These are phyloP conservation scores for Dasyurus viverrinus DNA, from an alignment of 2,113 vertebrate species.

Conservation along the genomic window DNA sequence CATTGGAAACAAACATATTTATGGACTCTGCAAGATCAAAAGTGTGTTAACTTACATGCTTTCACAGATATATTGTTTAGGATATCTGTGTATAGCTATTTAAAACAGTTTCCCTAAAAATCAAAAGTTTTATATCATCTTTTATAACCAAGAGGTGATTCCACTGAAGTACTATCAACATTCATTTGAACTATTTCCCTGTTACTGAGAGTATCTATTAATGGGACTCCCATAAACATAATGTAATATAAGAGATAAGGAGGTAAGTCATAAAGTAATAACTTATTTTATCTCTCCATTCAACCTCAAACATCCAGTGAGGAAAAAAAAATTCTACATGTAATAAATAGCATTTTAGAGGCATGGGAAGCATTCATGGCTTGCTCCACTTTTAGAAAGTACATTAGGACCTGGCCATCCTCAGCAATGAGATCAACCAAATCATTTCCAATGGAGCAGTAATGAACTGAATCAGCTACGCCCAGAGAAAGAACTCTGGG, in stretches of 20 bases:
- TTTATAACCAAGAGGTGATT: background rate
- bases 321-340: background rate
- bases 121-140: background rate
- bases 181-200: background rate
- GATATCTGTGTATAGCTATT: conserved; percentile 6
- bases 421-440: no score
- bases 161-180: background rate
- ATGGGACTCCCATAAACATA: background rate
- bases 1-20: background rate
- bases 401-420: no score
- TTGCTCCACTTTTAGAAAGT: background rate
- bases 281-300: conserved; percentile 2
- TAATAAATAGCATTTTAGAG: background rate
- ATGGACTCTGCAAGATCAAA: conserved; percentile 40
- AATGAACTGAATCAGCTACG: no score
- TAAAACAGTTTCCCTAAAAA: conserved; percentile 20
- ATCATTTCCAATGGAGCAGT: no score
- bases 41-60: background rate
- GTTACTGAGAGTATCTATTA: background rate
- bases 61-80: conserved; percentile 1
- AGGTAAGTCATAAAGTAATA: conserved; percentile 4
- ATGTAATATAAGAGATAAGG: background rate
- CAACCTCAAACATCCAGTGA: background rate
- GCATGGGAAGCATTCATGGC: background rate
- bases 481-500: no score